Conservation (phyloP, 1,140 invertebrate genomes). For the Diploscapter pachys region DNA sequence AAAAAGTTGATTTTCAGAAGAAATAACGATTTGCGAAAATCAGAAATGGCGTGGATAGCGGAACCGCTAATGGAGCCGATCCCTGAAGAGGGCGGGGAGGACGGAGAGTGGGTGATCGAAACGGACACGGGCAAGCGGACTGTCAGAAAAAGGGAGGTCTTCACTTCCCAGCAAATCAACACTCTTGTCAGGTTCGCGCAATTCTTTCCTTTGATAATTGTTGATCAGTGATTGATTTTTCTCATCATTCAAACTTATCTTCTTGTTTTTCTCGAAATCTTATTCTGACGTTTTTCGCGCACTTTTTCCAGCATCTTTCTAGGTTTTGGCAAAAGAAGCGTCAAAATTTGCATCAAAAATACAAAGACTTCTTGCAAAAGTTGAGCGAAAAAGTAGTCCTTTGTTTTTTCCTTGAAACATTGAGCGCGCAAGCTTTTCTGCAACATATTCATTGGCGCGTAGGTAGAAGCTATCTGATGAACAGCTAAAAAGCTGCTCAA, state of each 20-base stretch:
- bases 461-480: no score
- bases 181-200: constrained; percentile 35
- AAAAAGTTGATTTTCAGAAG: no score
- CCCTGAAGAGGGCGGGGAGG: constrained; percentile 34
- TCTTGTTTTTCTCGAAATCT: constrained; percentile 4
- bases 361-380: neutral
- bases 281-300: neutral
- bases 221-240: neutral
- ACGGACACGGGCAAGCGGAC: constrained; percentile 18
- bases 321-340: neutral
- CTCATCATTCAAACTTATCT: neutral
- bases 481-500: no score
- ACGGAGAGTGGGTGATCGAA: constrained; percentile 14
- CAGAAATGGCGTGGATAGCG: no score
- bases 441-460: no score
- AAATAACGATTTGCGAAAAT: no score
- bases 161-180: constrained; percentile 41
- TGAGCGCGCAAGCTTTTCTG: no score
- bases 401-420: neutral
- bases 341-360: neutral
- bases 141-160: constrained; percentile 37
- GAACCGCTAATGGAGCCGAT: constrained; percentile 35
- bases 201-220: neutral
- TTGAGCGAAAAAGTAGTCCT: neutral
- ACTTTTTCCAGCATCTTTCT: neutral